These are phyloP conservation scores for Ephialtes manifestator DNA, from an alignment of 2,888 invertebrate species.

Conservation along the genomic window DNA sequence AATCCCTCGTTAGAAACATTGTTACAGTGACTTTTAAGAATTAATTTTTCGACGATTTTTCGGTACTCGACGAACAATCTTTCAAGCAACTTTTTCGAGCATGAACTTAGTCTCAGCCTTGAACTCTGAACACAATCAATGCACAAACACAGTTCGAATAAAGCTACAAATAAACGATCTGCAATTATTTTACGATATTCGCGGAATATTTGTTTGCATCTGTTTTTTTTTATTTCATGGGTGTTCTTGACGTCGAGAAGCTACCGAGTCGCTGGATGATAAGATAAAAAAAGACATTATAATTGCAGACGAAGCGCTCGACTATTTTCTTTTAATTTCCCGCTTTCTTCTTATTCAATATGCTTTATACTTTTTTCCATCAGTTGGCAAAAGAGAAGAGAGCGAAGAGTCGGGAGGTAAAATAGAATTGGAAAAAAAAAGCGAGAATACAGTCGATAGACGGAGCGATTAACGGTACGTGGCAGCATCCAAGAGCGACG, in stretches of 20 bases:
- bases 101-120: too few relatives aligned
- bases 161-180: too few relatives aligned
- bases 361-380: slow-evolving; percentile 40
- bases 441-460: slow-evolving; percentile 39
- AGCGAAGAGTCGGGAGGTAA: slow-evolving; percentile 13
- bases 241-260: not conserved
- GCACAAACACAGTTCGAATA: too few relatives aligned
- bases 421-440: slow-evolving; percentile 36
- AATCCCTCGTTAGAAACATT: too few relatives aligned
- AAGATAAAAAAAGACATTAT: slow-evolving; percentile 47
- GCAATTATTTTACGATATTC: too few relatives aligned
- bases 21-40: too few relatives aligned
- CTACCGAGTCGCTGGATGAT: slow-evolving; percentile 14
- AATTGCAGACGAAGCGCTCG: slow-evolving; percentile 35
- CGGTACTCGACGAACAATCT: too few relatives aligned
- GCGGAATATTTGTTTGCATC: not conserved
- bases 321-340: slow-evolving; percentile 16
- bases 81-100: too few relatives aligned
- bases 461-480: slow-evolving; percentile 56
- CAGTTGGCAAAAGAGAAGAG: slow-evolving; percentile 5
- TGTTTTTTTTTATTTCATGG: not conserved
- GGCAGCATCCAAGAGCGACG: slow-evolving; percentile 51
- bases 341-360: slow-evolving; percentile 22
- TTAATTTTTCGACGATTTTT: too few relatives aligned
- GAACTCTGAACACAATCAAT: too few relatives aligned